These are phyloP conservation scores for Psettodes erumei DNA, from an alignment of 2,113 vertebrate genomes.

Conservation along the genomic window DNA sequence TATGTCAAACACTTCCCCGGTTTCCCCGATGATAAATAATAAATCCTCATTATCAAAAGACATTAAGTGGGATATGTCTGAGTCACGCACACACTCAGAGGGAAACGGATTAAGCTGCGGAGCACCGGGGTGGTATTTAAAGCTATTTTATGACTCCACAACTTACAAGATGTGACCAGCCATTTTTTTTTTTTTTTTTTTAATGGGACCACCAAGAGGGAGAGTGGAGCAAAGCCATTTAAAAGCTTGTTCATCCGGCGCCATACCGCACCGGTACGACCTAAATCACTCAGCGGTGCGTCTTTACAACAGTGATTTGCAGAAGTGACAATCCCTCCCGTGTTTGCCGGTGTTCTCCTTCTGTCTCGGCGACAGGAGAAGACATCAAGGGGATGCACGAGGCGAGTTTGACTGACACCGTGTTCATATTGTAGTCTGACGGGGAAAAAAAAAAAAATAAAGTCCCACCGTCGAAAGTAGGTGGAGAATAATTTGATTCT, in stretches of 20 bases:
- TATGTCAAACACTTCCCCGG: constrained; percentile 23
- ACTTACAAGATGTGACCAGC: constrained; percentile 12
- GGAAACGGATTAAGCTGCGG: constrained; percentile 32
- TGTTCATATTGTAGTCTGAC: constrained; percentile 15
- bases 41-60: constrained; percentile 43
- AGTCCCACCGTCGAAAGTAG: no score
- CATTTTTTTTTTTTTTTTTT: constrained; percentile 10
- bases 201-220: background rate
- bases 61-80: constrained; percentile 33
- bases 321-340: background rate
- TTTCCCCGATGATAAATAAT: constrained; percentile 42
- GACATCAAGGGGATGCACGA: constrained; percentile 11
- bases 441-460: no score
- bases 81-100: constrained; percentile 35
- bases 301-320: constrained; percentile 31
- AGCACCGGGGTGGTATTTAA: constrained; percentile 32
- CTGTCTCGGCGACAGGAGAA: constrained; percentile 29
- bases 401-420: constrained; percentile 22
- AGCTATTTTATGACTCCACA: constrained; percentile 22
- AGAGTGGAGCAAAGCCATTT: background rate
- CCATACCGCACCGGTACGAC: background rate
- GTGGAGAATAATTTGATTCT: no score
- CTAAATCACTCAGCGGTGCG: constrained; percentile 23
- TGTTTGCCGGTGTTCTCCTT: constrained; percentile 6
- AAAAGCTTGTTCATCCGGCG: background rate